phyloP scores from a whole-genome alignment of 1,140 invertebrate genomes.

The Drosophila takahashii region DNA sequence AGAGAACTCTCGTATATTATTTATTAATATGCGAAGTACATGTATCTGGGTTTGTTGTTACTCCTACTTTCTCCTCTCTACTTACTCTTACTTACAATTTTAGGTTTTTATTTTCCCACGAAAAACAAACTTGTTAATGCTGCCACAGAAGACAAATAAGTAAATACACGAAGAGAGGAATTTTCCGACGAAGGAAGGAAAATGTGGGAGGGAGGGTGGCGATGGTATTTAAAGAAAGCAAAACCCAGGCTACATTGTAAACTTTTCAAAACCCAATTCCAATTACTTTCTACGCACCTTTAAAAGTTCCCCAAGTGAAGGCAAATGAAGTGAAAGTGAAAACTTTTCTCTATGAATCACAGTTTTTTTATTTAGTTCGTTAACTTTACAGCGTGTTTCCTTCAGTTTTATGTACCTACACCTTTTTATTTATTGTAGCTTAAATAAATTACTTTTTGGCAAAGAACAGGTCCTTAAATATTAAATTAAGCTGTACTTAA shows the following conservation, averaged over 20 bases:
- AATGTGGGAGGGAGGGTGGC: not conserved
- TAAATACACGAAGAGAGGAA: not conserved
- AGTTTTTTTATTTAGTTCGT: not conserved
- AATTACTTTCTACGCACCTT: constrained; percentile 3
- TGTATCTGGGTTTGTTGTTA: constrained; percentile 20
- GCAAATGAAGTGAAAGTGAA: constrained; percentile 8
- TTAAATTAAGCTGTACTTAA: not conserved
- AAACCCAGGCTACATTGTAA: not conserved
- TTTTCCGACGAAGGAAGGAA: not conserved
- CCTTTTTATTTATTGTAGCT: no score
- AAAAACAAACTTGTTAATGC: constrained; percentile 14
- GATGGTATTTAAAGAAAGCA: not conserved
- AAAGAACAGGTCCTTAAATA: not conserved
- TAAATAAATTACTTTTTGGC: no score
- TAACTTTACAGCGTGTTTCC: not conserved
- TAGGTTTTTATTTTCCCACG: constrained; percentile 2
- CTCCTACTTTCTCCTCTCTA: not conserved
- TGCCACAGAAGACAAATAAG: constrained; percentile 4
- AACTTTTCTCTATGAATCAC: constrained; percentile 4
- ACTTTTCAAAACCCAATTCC: not conserved
- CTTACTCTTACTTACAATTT: not conserved
- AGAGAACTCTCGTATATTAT: constrained; percentile 37
- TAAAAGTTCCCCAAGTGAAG: not conserved
- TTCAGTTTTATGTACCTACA: not conserved
- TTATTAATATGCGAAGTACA: constrained; percentile 49